Percentiles rank a stretch among this genome's conserved stretches.
Conservation (phyloP, 2,797 vertebrate genomes). For the Rhinichthys osculus region DNA sequence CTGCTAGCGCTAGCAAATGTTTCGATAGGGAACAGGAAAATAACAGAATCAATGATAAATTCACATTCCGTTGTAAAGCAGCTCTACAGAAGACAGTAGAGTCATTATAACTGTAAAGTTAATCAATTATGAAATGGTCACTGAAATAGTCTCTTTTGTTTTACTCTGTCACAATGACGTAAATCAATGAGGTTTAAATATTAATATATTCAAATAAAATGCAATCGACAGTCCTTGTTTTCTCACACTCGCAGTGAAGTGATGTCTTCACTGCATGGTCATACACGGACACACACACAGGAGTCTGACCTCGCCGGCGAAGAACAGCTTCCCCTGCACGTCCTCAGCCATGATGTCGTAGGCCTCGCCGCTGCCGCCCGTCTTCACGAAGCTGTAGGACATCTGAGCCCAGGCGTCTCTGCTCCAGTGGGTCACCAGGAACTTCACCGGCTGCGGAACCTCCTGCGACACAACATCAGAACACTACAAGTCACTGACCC, state of each 20-base stretch:
- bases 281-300: neutral
- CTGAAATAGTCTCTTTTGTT: no score
- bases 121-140: no score
- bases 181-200: no score
- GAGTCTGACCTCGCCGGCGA: conserved; percentile 91
- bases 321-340: conserved; percentile 92
- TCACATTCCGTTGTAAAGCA: no score
- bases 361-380: conserved; percentile 94
- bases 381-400: conserved; percentile 97
- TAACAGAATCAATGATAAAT: no score
- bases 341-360: conserved; percentile 96
- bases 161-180: no score
- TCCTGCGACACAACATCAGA: conserved; percentile 77
- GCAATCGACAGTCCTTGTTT: neutral
- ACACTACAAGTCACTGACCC: neutral
- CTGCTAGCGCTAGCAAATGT: no score
- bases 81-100: no score
- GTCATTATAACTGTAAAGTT: neutral
- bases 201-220: neutral
- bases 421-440: conserved; percentile 92
- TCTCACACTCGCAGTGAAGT: no score
- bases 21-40: no score
- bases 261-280: no score
- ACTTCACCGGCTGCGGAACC: conserved; percentile 90
- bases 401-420: conserved; percentile 94